Evolutionary conservation across 2,113 vertebrate genomes (phyloP), one percentile per base, ranked within the genome.

Genomic region (Phycodurus eques): DNA sequence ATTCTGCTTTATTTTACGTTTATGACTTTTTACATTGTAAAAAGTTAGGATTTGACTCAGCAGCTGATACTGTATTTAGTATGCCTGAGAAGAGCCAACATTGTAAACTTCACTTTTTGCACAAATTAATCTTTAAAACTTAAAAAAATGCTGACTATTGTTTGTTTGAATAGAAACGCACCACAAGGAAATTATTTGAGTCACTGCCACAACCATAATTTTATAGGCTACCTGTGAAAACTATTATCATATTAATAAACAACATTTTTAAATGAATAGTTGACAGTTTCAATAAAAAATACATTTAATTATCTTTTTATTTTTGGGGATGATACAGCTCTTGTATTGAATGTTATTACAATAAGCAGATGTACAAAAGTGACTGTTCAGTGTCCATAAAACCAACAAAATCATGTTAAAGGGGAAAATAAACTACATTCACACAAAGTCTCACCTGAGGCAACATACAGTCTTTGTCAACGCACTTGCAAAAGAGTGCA

Each of bases 361-460:
- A 39, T 6, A 39, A 39, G 51, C 51, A 53, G 19, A 5, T 19
- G 51, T 53, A 53, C n/a, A 22, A 9, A 22, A 11, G 54, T 57
- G n/a, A 22, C 54, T 22, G n/a, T 22, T n/a, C n/a, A 57, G 54
- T 57, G 14, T 65, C 33, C 13, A 22, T 61, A 47, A 43, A 73
- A 35, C 6, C 17, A 71, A 62, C 59, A 15, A 2, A 11, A 75
- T 46, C 12, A 43, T 33, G 42, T 76, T 9, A 44, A 66, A 69
- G 3, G 46, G 60, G 27, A 72, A 35, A 56, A n/a, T 11, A 78
- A 78, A 76, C 17, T 44, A 11, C 14, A 63, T 73, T 73, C 80
- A 75, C 60, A 61, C 79, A 67, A 71, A 47, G 59, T 70, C 86
- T 91, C 85, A 91, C 89, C 89, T 88, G 80, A 56, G 79, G 35